phyloP scores from a whole-genome alignment of 2,113 vertebrate genomes.

The Ceyx margarethae region DNA sequence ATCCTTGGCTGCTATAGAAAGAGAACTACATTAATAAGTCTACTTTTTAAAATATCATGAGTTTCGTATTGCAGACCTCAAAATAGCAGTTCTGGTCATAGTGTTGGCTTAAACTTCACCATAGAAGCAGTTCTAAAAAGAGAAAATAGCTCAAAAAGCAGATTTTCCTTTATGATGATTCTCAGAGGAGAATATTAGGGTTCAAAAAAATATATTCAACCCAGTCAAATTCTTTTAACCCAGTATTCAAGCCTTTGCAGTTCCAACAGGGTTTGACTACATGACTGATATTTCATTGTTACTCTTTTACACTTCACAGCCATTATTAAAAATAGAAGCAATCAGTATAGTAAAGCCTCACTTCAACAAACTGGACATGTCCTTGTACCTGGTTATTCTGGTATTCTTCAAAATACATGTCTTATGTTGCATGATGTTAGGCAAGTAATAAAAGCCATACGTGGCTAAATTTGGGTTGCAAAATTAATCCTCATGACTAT shows the following conservation, averaged over 20 bases:
- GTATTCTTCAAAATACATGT: not conserved
- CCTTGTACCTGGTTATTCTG: not conserved
- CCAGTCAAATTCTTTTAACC: not conserved
- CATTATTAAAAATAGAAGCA: not conserved
- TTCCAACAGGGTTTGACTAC: not conserved
- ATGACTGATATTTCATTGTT: not conserved
- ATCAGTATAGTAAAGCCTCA: not conserved
- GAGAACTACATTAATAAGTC: not conserved
- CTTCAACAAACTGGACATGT: not conserved
- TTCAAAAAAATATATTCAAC: not conserved
- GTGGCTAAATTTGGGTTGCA: not conserved
- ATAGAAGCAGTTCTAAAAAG: not conserved
- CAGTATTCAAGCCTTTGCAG: not conserved
- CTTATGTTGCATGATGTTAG: not conserved
- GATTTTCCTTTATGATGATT: not conserved
- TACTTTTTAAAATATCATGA: not conserved
- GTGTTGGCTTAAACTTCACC: not conserved
- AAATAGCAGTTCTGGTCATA: not conserved
- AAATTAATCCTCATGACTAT: not conserved
- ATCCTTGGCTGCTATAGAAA: not conserved
- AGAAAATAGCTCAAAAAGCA: not conserved
- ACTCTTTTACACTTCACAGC: not conserved
- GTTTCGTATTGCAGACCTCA: not conserved
- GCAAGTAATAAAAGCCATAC: not conserved
- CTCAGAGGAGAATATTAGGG: not conserved